Conservation (phyloP, 2,797 vertebrate species). For the Remorina albescens region DNA sequence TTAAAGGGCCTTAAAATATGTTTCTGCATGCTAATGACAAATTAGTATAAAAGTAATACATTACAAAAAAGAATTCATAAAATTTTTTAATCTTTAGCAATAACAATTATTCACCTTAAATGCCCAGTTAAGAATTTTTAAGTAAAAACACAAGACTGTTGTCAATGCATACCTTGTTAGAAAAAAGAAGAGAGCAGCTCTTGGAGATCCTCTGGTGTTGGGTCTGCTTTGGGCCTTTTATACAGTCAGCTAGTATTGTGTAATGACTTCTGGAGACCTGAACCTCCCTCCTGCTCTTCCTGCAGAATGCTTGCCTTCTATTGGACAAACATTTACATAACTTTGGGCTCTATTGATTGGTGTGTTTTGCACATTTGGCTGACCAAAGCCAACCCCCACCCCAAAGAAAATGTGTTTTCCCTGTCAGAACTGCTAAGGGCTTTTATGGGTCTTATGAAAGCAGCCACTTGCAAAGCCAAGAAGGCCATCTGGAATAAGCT, state of each 20-base stretch:
- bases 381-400: neutral
- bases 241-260: slow-evolving; percentile 68
- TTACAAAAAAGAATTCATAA: too few species aligned
- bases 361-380: slow-evolving; percentile 55
- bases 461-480: slow-evolving; percentile 26
- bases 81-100: neutral
- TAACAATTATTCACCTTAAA: neutral
- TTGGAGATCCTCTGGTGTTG: slow-evolving; percentile 46
- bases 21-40: neutral
- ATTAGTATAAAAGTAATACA: neutral
- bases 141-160: slow-evolving; percentile 3
- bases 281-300: slow-evolving; percentile 55
- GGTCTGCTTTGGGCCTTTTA: slow-evolving; percentile 74
- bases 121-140: neutral
- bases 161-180: slow-evolving; percentile 68
- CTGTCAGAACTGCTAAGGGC: slow-evolving; percentile 19
- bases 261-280: slow-evolving; percentile 63
- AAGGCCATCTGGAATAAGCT: slow-evolving; percentile 53
- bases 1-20: slow-evolving; percentile 8
- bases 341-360: slow-evolving; percentile 61
- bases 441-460: slow-evolving; percentile 46
- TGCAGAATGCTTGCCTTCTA: slow-evolving; percentile 53
- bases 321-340: slow-evolving; percentile 82
- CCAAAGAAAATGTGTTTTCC: slow-evolving; percentile 45
- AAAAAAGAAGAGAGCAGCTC: slow-evolving; percentile 42